phyloP scores from a whole-genome alignment of 2,113 vertebrate species.

The Dendrocopos noguchii region DNA sequence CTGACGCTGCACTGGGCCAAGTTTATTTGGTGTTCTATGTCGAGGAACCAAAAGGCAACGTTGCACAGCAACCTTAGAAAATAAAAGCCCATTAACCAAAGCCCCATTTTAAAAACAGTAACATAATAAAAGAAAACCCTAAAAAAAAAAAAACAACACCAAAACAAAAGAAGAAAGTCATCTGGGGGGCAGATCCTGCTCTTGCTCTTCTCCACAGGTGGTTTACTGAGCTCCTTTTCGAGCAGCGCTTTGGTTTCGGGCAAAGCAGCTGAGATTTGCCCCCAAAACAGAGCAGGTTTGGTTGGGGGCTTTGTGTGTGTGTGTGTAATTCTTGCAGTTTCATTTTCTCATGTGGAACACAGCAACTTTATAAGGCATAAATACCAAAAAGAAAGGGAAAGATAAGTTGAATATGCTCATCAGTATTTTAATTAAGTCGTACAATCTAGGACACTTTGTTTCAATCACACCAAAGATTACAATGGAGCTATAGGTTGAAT shows the following conservation, averaged over 20 bases:
- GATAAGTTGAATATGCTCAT: conserved; percentile 72
- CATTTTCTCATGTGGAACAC: conserved; percentile 59
- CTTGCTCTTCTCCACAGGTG: conserved; percentile 15
- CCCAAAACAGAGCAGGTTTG: conserved; percentile 2
- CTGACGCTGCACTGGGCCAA: conserved; percentile 43
- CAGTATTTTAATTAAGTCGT: conserved; percentile 70
- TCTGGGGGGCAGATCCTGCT: conserved; percentile 37
- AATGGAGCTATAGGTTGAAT: conserved; percentile 65
- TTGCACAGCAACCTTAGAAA: conserved; percentile 76
- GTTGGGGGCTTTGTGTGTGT: too few species aligned
- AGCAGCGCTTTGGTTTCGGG: neutral
- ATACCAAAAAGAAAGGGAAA: conserved; percentile 60
- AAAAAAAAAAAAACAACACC: neutral
- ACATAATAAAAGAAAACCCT: conserved; percentile 19
- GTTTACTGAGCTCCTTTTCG: conserved; percentile 52
- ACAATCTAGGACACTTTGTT: conserved; percentile 66
- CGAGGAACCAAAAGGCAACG: conserved; percentile 72
- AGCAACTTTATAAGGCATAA: conserved; percentile 80
- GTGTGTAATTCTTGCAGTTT: neutral
- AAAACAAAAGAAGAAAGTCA: neutral
- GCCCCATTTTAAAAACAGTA: conserved; percentile 59
- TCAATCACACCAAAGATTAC: conserved; percentile 62
- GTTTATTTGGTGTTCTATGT: conserved; percentile 76
- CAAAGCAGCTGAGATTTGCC: conserved; percentile 39
- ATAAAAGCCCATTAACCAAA: conserved; percentile 73